Evolutionary conservation across 2,113 vertebrate genomes (phyloP), one percentile per base, ranked within the genome.

Genomic region (Salvelinus sp.): DNA sequence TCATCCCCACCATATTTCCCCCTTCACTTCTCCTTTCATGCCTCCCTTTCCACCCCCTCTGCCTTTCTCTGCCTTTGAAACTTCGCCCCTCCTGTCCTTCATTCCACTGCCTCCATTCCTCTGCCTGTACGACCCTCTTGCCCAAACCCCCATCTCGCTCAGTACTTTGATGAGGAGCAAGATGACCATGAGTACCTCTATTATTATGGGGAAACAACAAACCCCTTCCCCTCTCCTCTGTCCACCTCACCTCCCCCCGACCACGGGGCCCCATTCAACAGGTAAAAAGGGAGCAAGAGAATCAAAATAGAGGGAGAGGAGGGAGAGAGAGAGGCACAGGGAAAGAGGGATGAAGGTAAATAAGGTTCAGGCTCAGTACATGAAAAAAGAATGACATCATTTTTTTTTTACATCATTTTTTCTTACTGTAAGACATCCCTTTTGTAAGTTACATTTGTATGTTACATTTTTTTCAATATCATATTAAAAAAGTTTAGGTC

Each of bases 141-240:
- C 76, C 79, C 76, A 77, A 74, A 77, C 44, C 66, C 80, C 77
- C 71, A 69, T 85, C 80, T 88, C 76, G 81, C 87, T 86, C 86
- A 85, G 92, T 92, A 90, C 91, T 92, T 90, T 91, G 92, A 93
- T 91, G 92, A 93, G 88, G 92, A 91, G 78, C 82, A 87, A 87
- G 91, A 92, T 87, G 89, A 94, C 88, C 91, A 91, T 90, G 88
- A 92, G 89, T 90, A 91, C 78, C 82, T 89, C 66, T 90, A 88
- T 91, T 93, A 91, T 93, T 91, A 93, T 78, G 91, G 92, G 83
- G 87, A 91, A 81, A 86, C 89, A 79, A 91, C 87, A 77, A 86
- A 84, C 66, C 65, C 86, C 83, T 84, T 84, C 38, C 30, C 33
- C 33, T 77, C 81, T 77, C 84, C 84, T 62, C 74, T 75, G 80